Base-by-base conservation (phyloP, 2,888 invertebrate species). In the Eupithecia inturbata region DNA sequence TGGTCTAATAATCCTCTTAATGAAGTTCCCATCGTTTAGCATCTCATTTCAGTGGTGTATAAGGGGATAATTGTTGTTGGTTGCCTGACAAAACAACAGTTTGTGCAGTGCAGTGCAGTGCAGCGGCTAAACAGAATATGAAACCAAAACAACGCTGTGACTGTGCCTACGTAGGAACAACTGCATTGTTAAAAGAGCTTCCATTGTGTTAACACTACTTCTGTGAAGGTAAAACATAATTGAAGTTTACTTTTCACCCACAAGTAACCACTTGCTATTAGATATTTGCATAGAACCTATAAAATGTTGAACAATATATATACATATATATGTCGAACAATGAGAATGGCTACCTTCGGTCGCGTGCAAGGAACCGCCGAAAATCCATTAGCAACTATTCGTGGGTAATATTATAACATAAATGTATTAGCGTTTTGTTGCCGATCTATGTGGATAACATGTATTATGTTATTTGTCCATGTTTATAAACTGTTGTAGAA, bases 351-450 rank as follows among this genome's bases (percentile, higher is more conserved):
- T 22, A 36, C n/a, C n/a, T 22, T n/a, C 3, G 63, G 33, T 64
- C 36, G 63, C 63, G 63, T 64, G 63, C n/a, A 1, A 6, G n/a
- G 63, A 36, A 36, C 33, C 63, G n/a, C 63, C 63, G 36, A 64
- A 64, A 22, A 64, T 64, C 63, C 63, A 64, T 68, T 72, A 68
- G 63, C 68, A 53, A 53, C 68, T 63, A 72, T 68, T 68, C 53
- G 28, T 60, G 60, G 39, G 68, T 68, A 49, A 72, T 72, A 62
- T 68, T 53, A 63, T 36, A 68, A 68, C 68, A 63, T 63, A 68
- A 53, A 72, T 68, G 49, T 72, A 68, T 63, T 64, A 72, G 45
- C 53, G 63, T 33, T 36, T 9, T 16, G 22, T 64, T 64, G 36
- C 36, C 63, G 36, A 64, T 64, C 4, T n/a, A 22, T 36, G 33